Evolutionary conservation across 2,797 vertebrate genomes (phyloP).

Genomic region (Bucorvus abyssinicus): DNA sequence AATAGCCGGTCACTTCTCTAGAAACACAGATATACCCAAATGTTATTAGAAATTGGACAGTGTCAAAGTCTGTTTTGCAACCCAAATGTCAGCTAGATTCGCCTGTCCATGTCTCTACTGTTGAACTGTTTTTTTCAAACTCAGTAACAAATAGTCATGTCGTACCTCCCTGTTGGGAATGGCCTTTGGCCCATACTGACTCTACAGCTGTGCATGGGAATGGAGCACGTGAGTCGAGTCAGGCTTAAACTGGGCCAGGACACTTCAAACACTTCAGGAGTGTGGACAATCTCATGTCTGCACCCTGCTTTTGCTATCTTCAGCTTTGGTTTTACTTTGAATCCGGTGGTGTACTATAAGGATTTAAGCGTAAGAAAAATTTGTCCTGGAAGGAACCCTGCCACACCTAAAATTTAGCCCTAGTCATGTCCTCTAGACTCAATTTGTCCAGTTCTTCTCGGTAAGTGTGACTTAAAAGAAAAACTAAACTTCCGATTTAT

Average conservation of each 20-base stretch:
- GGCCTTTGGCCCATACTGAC: background rate
- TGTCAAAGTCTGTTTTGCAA: background rate
- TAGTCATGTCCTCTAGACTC: background rate
- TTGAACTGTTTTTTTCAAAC: background rate
- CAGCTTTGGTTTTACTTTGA: background rate
- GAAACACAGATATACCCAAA: background rate
- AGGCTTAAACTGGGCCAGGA: background rate
- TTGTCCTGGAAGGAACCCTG: background rate
- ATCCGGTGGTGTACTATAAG: background rate
- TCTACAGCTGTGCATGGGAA: background rate
- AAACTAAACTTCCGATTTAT: background rate
- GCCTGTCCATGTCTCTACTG: background rate
- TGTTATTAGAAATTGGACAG: background rate
- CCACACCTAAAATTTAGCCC: background rate
- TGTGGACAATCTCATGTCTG: background rate
- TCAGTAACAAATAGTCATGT: background rate
- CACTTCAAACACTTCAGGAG: background rate
- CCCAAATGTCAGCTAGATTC: background rate
- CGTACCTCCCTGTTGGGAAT: background rate
- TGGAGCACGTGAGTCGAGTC: background rate
- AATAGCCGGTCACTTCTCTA: background rate
- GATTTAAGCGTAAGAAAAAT: background rate
- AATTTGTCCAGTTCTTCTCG: background rate
- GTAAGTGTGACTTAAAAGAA: background rate
- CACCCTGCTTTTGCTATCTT: background rate